Base-by-base conservation (phyloP, 2,888 invertebrate species). In the Plebejus argus region DNA sequence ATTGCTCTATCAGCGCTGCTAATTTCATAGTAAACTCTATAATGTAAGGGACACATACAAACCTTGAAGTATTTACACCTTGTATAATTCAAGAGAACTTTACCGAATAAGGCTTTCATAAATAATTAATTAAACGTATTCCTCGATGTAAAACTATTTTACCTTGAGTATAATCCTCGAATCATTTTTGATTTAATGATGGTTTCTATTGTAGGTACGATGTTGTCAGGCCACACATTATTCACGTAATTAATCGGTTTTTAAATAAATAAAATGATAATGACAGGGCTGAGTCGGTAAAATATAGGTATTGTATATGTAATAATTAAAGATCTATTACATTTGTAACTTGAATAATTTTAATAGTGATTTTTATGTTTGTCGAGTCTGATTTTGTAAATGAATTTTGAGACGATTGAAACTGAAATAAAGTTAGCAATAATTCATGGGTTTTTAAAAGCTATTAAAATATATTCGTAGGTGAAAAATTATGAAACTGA, bases 171-270 rank as follows among this genome's bases (percentile, higher is more conserved):
- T 23, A 23, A 20, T 61, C 10, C 23, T 10, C 66, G n/a, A 58
- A 58, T 58, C 20, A 7, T 66, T 66, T 66, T 10, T 66, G 28
- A 66, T 66, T 66, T 66, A 66, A 84, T 86, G 85, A 90, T 87
- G 88, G 86, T 82, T 82, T 83, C 90, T 83, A 91, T 93, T 93
- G 93, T 93, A 89, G 86, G 88, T 85, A 90, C 91, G 89, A 79
- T 86, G 90, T 93, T 93, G 92, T 89, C 92, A 93, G 85, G 85
- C 88, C 88, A 88, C 90, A 91, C 91, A 93, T 92, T 91, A 87
- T 61, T 12, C 23, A 61, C 61, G 61, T 66, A 66, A 66, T 12
- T 28, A 66, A 66, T 66, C 87, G 89, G 85, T 88, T 86, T 86
- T 87, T 88, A 90, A 90, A 85, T 89, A 88, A 87, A 87, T 87